These are phyloP conservation scores for Rosalia funebris DNA, from an alignment of 2,888 invertebrate genomes.

Conservation along the genomic window DNA sequence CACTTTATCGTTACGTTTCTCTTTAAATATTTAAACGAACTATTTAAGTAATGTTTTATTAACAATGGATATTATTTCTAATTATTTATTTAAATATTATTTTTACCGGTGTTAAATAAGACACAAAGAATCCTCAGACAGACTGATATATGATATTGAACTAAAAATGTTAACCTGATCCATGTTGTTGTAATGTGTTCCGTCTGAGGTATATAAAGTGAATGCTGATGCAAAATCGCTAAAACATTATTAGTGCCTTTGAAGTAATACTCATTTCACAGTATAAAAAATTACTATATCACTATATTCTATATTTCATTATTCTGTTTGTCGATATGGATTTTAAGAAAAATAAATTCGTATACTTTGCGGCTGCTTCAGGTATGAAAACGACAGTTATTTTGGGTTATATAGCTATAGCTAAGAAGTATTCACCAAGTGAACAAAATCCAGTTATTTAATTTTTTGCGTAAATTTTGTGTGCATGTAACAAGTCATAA, in stretches of 20 bases:
- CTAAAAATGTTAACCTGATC: neutral
- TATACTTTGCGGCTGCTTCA: slow-evolving; percentile 4
- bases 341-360: slow-evolving; percentile 1
- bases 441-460: too few species aligned
- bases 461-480: too few species aligned
- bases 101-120: neutral
- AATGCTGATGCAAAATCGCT: slow-evolving; percentile 32
- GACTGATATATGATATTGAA: neutral
- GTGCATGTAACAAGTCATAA: too few species aligned
- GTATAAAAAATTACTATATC: too few species aligned
- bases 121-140: neutral
- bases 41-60: neutral
- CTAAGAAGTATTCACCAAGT: too few species aligned
- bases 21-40: too few species aligned
- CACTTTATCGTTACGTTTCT: too few species aligned
- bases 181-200: neutral
- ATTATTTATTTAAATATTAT: neutral
- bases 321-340: slow-evolving; percentile 3
- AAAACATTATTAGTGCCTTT: slow-evolving; percentile 27
- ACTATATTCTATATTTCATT: too few species aligned
- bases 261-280: too few species aligned
- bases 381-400: neutral
- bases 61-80: neutral
- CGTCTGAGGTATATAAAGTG: neutral
- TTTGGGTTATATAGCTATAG: too few species aligned